Conservation (phyloP, 2,113 vertebrate species). For the Phalacrocorax aristotelis region DNA sequence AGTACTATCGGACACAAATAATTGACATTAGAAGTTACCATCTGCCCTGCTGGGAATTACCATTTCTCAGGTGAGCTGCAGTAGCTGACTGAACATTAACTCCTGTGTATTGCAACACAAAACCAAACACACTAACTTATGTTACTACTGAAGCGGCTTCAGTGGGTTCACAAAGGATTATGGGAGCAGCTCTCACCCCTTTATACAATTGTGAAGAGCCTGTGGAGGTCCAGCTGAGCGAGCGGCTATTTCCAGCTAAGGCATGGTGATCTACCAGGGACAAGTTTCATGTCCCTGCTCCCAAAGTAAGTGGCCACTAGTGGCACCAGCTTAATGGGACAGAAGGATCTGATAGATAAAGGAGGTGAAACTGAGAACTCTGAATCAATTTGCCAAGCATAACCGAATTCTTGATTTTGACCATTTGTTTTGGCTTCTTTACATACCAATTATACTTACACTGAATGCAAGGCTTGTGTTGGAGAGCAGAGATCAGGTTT, state of each 20-base stretch:
- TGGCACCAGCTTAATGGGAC: neutral
- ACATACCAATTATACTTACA: neutral
- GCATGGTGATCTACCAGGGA: accelerated
- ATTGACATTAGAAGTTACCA: accelerated
- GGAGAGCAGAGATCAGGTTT: neutral
- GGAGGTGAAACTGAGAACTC: neutral
- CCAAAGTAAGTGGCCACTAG: neutral
- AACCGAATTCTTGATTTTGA: neutral
- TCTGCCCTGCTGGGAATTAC: neutral
- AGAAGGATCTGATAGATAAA: neutral
- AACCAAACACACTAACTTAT: accelerated
- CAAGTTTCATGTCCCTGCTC: neutral
- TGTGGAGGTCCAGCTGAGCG: neutral
- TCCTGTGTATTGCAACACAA: neutral
- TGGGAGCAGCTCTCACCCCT: neutral
- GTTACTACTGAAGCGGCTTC: neutral
- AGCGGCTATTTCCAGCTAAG: neutral
- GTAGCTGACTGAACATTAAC: neutral
- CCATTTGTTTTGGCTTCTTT: neutral
- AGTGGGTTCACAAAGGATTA: neutral
- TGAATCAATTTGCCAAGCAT: neutral
- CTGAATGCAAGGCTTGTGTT: neutral
- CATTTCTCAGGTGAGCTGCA: neutral
- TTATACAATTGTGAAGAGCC: neutral
- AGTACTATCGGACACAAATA: neutral